Evolutionary conservation across 2,113 vertebrate species (phyloP).

Genomic region (Oryzias melastigma): DNA sequence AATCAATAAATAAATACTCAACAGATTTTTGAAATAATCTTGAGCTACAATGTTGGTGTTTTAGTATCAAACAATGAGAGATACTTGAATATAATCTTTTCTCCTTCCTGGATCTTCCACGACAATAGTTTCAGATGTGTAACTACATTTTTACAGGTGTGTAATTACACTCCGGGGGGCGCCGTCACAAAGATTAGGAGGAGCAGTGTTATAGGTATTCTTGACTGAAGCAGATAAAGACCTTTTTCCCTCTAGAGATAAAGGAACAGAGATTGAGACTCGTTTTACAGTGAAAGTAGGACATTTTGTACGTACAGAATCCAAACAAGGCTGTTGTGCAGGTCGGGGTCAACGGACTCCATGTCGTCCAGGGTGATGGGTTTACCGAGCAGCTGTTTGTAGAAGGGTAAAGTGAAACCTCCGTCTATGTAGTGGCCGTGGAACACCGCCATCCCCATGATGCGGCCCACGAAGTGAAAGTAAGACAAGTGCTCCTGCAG

Average conservation of each 20-base stretch:
- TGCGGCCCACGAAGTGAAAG: slow-evolving; percentile 97
- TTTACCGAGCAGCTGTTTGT: slow-evolving; percentile 97
- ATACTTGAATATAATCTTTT: no score
- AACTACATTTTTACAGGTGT: slow-evolving; percentile 5
- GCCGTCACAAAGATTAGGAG: slow-evolving; percentile 20
- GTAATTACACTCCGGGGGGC: slow-evolving; percentile 30
- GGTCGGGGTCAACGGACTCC: slow-evolving; percentile 97
- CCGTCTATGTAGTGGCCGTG: slow-evolving; percentile 98
- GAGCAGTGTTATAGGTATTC: no score
- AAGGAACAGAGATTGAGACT: not conserved
- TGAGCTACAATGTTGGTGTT: no score
- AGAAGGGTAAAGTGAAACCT: slow-evolving; percentile 96
- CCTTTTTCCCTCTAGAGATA: not conserved
- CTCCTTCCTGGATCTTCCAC: no score
- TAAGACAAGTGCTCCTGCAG: slow-evolving; percentile 96
- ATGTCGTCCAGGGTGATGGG: slow-evolving; percentile 98
- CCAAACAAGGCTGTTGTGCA: slow-evolving; percentile 99
- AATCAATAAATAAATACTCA: no score
- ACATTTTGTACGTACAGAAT: slow-evolving; percentile 83
- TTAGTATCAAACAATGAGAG: no score
- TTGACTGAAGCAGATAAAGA: no score
- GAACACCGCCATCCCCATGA: slow-evolving; percentile 99
- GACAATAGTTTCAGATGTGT: not conserved
- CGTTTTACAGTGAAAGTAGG: not conserved
- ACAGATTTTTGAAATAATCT: no score